Percentiles rank a stretch among this genome's conserved stretches.
Conservation (phyloP, 2,888 invertebrate species). For the Drosophila antonietae region DNA sequence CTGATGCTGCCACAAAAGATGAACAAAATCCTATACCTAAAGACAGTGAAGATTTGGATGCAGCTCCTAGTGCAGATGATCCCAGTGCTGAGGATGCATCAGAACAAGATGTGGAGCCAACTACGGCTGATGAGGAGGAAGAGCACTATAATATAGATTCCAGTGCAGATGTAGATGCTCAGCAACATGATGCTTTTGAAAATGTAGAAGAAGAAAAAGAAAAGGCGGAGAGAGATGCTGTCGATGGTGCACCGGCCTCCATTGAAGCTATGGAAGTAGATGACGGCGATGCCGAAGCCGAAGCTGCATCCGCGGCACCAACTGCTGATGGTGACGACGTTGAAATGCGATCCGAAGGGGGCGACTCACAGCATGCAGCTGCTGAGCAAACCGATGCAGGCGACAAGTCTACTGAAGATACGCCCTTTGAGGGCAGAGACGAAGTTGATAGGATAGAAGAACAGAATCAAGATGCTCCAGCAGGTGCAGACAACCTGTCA, state of each 20-base stretch:
- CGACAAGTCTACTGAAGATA: conserved; percentile 26
- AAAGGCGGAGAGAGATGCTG: conserved; percentile 78
- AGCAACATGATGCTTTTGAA: conserved; percentile 50
- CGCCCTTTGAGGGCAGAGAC: conserved; percentile 57
- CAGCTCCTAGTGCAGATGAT: conserved; percentile 6
- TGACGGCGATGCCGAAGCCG: conserved; percentile 52
- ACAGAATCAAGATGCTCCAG: conserved; percentile 34
- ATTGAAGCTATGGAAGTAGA: conserved; percentile 66
- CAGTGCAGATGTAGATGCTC: conserved; percentile 46
- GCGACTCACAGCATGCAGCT: conserved; percentile 41
- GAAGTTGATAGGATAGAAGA: conserved; percentile 61
- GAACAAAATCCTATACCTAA: conserved; percentile 25
- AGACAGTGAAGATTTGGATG: conserved; percentile 20
- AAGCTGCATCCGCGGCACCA: conserved; percentile 30
- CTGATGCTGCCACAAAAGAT: conserved; percentile 31
- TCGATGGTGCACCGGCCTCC: conserved; percentile 67
- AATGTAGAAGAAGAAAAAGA: conserved; percentile 71
- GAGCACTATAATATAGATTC: conserved; percentile 45
- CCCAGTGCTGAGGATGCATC: conserved; percentile 12
- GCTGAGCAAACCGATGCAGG: conserved; percentile 42
- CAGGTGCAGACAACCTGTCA: conserved; percentile 19
- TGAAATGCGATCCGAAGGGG: conserved; percentile 66
- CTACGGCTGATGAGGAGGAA: conserved; percentile 29
- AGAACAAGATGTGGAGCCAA: conserved; percentile 22
- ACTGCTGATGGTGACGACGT: conserved; percentile 57